Conservation (phyloP, 2,797 vertebrate species). For the Cetoscarus ocellatus region DNA sequence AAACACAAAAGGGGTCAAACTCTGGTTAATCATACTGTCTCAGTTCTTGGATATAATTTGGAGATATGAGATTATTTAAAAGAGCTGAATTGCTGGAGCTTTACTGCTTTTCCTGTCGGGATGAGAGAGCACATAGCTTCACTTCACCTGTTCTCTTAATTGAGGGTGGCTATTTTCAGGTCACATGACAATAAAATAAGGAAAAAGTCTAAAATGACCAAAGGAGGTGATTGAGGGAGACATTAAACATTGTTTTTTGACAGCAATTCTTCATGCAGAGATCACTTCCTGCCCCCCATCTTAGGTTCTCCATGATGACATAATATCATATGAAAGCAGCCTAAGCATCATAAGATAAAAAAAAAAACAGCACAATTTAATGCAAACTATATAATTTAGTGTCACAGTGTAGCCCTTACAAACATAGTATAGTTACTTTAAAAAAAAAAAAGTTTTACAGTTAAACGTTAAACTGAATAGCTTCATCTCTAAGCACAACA, state of each 20-base stretch:
- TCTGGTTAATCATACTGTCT: background rate
- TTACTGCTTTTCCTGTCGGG: too few species aligned
- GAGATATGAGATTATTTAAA: background rate
- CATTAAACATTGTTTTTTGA: conserved; percentile 21
- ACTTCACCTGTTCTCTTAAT: conserved; percentile 34
- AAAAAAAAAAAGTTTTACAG: too few species aligned
- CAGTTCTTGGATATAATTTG: background rate
- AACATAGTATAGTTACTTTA: too few species aligned
- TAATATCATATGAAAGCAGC: too few species aligned
- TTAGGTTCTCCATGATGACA: too few species aligned
- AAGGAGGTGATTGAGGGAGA: conserved; percentile 8
- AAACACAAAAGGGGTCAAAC: background rate
- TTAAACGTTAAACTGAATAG: too few species aligned
- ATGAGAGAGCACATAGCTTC: conserved; percentile 10
- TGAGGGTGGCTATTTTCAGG: conserved; percentile 37
- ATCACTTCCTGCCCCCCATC: background rate
- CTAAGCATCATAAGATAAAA: too few species aligned
- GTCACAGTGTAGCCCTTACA: too few species aligned
- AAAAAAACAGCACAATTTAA: too few species aligned
- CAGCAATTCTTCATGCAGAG: conserved; percentile 9
- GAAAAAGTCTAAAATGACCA: conserved; percentile 29
- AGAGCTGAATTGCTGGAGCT: conserved; percentile 12
- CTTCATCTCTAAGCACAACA: too few species aligned
- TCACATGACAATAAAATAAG: conserved; percentile 11
- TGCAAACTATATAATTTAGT: too few species aligned